Evolutionary conservation across 2,888 invertebrate species (phyloP), one percentile per base, ranked within the genome.

Genomic region (Aethes cnicana): DNA sequence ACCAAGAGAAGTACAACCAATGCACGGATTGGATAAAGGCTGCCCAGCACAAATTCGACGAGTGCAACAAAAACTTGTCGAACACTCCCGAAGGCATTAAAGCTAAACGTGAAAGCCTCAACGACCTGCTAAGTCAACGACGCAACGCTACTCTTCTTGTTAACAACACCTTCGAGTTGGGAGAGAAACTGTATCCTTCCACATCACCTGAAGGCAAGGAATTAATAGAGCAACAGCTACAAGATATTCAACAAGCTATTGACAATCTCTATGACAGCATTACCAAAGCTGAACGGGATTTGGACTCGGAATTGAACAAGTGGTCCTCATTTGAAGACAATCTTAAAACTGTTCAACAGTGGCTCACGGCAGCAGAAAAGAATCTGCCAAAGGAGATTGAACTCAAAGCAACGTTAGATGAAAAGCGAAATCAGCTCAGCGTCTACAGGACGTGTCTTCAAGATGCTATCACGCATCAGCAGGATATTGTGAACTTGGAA

Each of bases 241-340:
- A 96, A 70, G 96, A 97, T 65, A 91, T 97, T 20, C 96, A 96
- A 69, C 93, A 95, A 72, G 93, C 95, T 0, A 91, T 97, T 56
- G 97, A 97, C 63, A 91, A 92, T 35, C 81, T 97, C 0, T 97
- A 94, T 65, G 97, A 97, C 65, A 93, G 92, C 55, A 92, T 96
- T 25, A 92, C 92, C n/a, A 93, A 92, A 53, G 92, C 94, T 0
- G 95, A 96, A 61, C 92, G 96, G 49, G 94, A 95, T 64, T 90
- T 98, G 16, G 96, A 97, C 78, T 93, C 94, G 0, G 96, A 95
- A 81, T 91, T 97, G 47, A 93, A 93, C 37, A 93, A 95, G 63
- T 98, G 97, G 97, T 95, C 94, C 11, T 96, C 95, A 2, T 97
- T 97, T 72, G 97, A 97, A 77, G 97, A 97, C 67, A 94, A 94